Percentiles rank a stretch among this genome's conserved stretches.
phyloP scores from a whole-genome alignment of 1,140 invertebrate genomes.

The Sitodiplosis mosellana region DNA sequence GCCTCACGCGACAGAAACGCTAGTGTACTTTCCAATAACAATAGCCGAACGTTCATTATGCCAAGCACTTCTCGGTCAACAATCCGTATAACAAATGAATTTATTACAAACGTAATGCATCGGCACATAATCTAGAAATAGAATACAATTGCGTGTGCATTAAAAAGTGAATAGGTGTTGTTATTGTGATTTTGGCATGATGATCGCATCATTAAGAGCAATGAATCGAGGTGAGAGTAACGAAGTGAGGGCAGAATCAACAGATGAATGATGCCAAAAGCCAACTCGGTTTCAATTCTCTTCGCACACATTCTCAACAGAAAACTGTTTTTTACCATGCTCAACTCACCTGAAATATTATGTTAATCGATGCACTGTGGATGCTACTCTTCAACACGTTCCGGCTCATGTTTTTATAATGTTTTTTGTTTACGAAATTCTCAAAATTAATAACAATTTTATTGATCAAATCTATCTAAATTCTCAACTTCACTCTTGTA shows the following conservation, averaged over 20 bases:
- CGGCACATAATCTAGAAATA: constrained; percentile 45
- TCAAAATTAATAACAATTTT: no score
- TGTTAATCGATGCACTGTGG: constrained; percentile 72
- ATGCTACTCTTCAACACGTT: constrained; percentile 62
- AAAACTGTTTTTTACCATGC: neutral
- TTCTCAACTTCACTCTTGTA: no score
- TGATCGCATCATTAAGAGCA: constrained; percentile 1
- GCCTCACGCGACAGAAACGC: constrained; percentile 84
- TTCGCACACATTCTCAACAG: no score
- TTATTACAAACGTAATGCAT: constrained; percentile 72
- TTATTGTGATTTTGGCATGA: neutral
- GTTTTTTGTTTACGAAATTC: no score
- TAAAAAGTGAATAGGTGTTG: constrained; percentile 5
- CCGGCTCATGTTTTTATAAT: constrained; percentile 41
- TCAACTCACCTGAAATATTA: constrained; percentile 61
- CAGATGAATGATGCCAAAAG: constrained; percentile 3
- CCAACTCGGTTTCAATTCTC: no score
- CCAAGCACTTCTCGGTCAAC: constrained; percentile 78
- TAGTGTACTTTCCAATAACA: constrained; percentile 82
- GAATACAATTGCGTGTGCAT: constrained; percentile 5
- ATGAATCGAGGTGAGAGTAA: no score
- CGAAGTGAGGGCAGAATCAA: no score
- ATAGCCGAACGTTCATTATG: constrained; percentile 84
- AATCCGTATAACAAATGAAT: constrained; percentile 82
- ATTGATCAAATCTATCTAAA: no score